Base-by-base conservation (phyloP, 2,113 vertebrate species). In the Scophthalmus maximus region DNA sequence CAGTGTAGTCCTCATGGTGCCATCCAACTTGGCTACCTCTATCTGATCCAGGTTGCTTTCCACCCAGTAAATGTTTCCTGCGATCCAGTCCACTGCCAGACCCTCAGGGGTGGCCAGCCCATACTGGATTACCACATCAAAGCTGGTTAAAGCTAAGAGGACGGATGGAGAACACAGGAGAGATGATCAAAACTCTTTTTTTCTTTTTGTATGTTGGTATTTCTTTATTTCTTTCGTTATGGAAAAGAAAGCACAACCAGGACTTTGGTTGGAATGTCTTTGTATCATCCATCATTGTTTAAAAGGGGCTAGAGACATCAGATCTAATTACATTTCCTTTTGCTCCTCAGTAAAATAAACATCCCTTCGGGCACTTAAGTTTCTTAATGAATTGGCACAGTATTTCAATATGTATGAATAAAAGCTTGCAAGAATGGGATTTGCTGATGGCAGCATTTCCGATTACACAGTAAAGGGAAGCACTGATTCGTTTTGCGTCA, bases 21-120 rank as follows among this genome's bases (percentile, higher is more conserved):
- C 97, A 0, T 99, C 95, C 83, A 99, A 89, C 76, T 96, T 98
- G 87, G 97, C 97, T 84, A 99, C 97, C 65, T 99, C 97, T 0
- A 99, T 99, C 92, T 99, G 97, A 90, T 99, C 97, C 90, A 99
- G 91, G 91, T 99, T 98, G 87, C 97, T 99, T 91, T 99, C 97
- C 68, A 99, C 97, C 97, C 97, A 99, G 93, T 99, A 99, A 91
- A 99, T 99, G 89, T 99, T 99, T 79, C 97, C 97, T 0, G 97
- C 97, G 4, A 99, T 99, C 97, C 97, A 99, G 91, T 99, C 97
- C 49, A 98, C 97, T 0, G 97, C 97, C 91, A 98, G 88, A 2
- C 97, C 97, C 89, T 99, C 97, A 0, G 97, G 97, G 0, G 97
- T 98, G 29, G 97, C 97, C 86, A 99, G 87, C 3, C 97, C 97